Evolutionary conservation across 2,797 vertebrate genomes (phyloP), one percentile per base, ranked within the genome.

Genomic region (Helostoma temminkii): DNA sequence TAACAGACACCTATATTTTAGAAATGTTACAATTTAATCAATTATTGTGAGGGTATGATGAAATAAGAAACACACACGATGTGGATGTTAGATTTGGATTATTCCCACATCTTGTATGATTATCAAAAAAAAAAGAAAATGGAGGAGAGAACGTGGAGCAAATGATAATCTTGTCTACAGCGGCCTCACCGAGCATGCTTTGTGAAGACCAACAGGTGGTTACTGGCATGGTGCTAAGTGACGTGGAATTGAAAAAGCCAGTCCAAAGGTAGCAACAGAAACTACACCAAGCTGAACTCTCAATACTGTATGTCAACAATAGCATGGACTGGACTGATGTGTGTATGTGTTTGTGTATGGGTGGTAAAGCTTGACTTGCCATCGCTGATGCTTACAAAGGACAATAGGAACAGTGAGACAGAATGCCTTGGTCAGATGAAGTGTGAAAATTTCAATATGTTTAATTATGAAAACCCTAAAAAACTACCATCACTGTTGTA

Each of bases 161-260:
- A 49, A 66, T 72, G 50, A 55, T 67, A 76, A 43, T 65, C 70
- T 34, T 4, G 1, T 10, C 11, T 6, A 57, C 12, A 1, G 32
- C 26, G 70, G 59, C 48, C 16, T 49, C 57, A 69, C 39, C 50
- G 76, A 76, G 80, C 83, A 83, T 74, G 70, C 78, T 80, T 82
- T 56, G 76, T 26, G 0, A 36, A 26, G 21, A 32, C 24, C 11
- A 4, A 1, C n/a, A 41, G 21, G 45, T 80, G 83, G 88, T 77
- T 88, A 81, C 8, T 10, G 49, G 22, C 62, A 47, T 64, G 47
- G 62, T 69, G 48, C 42, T 74, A 66, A 70, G 76, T 81, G 84
- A 85, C 55, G 53, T 42, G 19, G 70, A 72, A 48, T 54, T 46
- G 32, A 54, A 80, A 82, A 74, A 66, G 71, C 58, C 43, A 6